Base-by-base conservation (phyloP, 2,113 vertebrate genomes). In the Chauna torquata region DNA sequence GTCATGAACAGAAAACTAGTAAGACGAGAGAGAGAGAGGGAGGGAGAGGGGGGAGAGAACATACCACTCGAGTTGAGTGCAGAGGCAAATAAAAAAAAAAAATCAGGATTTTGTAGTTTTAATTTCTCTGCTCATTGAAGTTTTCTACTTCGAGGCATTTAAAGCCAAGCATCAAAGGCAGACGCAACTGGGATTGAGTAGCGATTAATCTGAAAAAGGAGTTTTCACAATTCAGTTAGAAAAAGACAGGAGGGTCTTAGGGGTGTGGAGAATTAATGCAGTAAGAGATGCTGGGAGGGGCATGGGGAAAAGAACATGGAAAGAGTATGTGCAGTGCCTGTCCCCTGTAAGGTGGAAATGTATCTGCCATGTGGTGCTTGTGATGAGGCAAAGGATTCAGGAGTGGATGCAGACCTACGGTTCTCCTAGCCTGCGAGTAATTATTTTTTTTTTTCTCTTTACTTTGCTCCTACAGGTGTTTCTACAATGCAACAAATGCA, bases 111-210 rank as follows among this genome's bases (percentile, higher is more conserved):
- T 91, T 76, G 85, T 91, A 96, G 59, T 95, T 98, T 86, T 97
- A 96, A 97, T 97, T 97, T 98, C 95, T 96, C 95, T 96, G 97
- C 92, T 96, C 94, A 92, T 62, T 95, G 96, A 90, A 92, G 92
- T 90, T 97, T 96, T 93, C 94, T 72, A 80, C 77, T 96, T 95
- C 69, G 94, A 97, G 76, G 94, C 93, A 97, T 97, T 98, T 96
- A 98, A 97, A 90, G 69, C 6, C 32, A 96, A 76, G 88, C 90
- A 94, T 94, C 95, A 96, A 97, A 97, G 78, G 64, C 89, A 93
- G 42, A 82, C 28, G 81, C 72, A 90, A 96, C n/a, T 80, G 50
- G 68, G 64, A 71, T 54, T 62, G 72, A n/a, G 52, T 66, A 95
- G 89, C 92, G 91, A 97, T 92, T 90, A 96, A 83, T 93, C 83